These are phyloP conservation scores for Spilosoma lubricipeda DNA, from an alignment of 2,888 invertebrate species.

Conservation along the genomic window DNA sequence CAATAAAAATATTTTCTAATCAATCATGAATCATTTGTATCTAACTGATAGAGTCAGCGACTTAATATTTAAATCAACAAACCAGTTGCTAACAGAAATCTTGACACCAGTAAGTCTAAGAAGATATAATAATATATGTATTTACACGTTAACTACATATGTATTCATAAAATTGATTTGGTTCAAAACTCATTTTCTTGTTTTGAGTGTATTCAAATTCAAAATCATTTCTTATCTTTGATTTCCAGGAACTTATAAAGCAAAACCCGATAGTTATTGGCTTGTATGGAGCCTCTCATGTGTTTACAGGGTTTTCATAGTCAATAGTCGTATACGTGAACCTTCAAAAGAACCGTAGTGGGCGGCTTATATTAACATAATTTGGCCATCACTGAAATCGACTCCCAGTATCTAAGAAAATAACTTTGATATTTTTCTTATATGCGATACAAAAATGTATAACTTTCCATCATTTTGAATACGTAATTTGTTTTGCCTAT, in stretches of 20 bases:
- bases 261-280: neutral
- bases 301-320: conserved; percentile 15
- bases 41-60: no score
- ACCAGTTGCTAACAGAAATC: no score
- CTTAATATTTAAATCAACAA: no score
- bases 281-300: neutral
- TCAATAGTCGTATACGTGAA: conserved; percentile 1
- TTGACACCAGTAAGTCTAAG: no score
- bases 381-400: conserved; percentile 14
- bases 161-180: neutral
- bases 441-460: conserved; percentile 8
- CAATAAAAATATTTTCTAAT: no score
- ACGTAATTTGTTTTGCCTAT: neutral
- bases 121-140: no score
- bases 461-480: neutral
- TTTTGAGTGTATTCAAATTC: neutral
- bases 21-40: no score
- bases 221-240: neutral
- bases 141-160: no score
- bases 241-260: neutral
- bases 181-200: neutral
- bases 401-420: neutral
- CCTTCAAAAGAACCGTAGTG: conserved; percentile 3
- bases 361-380: conserved; percentile 23
- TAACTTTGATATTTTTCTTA: conserved; percentile 13